Conservation (phyloP, 2,113 vertebrate species). For the Etheostoma spectabile region DNA sequence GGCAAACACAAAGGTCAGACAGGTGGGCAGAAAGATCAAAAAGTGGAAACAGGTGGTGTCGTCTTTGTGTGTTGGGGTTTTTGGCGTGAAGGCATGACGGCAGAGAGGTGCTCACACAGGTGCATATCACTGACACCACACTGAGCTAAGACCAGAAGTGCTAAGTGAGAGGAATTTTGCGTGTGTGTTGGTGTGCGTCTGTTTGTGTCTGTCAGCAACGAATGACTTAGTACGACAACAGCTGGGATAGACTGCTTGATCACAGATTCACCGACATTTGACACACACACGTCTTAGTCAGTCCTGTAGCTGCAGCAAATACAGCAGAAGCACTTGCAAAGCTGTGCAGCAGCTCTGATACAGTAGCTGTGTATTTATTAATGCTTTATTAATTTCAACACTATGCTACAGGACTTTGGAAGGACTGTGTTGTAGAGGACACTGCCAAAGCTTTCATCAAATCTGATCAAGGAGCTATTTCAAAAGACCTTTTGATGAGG, state of each 20-base stretch:
- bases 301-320: constrained; percentile 39
- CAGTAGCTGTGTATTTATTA: constrained; percentile 4
- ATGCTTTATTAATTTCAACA: background rate
- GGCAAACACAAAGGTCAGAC: background rate
- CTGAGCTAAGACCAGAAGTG: constrained; percentile 58
- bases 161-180: constrained; percentile 60
- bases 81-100: background rate
- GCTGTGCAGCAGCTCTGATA: constrained; percentile 1
- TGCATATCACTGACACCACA: constrained; percentile 38
- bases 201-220: constrained; percentile 66
- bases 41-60: constrained; percentile 1
- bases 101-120: constrained; percentile 35
- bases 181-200: constrained; percentile 34
- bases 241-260: constrained; percentile 69
- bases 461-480: constrained; percentile 13
- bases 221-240: constrained; percentile 73
- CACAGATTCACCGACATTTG: constrained; percentile 53
- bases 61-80: constrained; percentile 33
- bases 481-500: constrained; percentile 8
- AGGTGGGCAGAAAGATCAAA: background rate
- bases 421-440: background rate
- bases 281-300: constrained; percentile 50
- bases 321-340: constrained; percentile 34
- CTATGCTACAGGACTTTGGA: background rate
- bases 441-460: background rate